Evolutionary conservation across 2,888 invertebrate genomes (phyloP).

Genomic region (Drosophila lutescens): DNA sequence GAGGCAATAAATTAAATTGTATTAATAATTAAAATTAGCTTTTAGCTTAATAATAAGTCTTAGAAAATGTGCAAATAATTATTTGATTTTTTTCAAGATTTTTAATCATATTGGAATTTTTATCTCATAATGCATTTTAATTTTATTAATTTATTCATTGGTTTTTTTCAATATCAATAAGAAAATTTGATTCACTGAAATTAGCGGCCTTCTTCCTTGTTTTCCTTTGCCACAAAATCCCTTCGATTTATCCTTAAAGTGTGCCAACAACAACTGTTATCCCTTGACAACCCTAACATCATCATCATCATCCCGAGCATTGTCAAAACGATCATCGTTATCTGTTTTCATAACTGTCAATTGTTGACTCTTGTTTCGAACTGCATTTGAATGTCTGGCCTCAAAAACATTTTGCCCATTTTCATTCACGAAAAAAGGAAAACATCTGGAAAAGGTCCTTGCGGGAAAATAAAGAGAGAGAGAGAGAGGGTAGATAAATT

Average conservation of each 20-base stretch:
- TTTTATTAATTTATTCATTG: neutral
- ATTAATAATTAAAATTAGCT: neutral
- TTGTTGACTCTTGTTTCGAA: conserved; percentile 72
- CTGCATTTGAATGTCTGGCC: conserved; percentile 57
- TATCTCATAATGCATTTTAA: neutral
- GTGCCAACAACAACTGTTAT: conserved; percentile 35
- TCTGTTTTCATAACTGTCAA: conserved; percentile 79
- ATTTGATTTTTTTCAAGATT: too few species aligned
- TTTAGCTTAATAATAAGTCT: too few species aligned
- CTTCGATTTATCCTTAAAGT: conserved; percentile 25
- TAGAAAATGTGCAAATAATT: neutral
- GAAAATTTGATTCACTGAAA: neutral
- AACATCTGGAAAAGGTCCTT: conserved; percentile 43
- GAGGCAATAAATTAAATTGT: neutral
- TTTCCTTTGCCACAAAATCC: conserved; percentile 13
- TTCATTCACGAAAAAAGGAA: conserved; percentile 58
- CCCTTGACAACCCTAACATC: conserved; percentile 20
- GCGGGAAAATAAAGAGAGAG: neutral
- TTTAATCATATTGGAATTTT: too few species aligned
- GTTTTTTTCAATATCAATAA: neutral
- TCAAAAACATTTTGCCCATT: conserved; percentile 17
- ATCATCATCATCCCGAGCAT: conserved; percentile 22
- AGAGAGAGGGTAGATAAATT: conserved; percentile 7
- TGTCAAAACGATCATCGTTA: conserved; percentile 62
- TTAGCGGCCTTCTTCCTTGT: neutral